Evolutionary conservation across 1,140 invertebrate genomes (phyloP), one percentile per base, ranked within the genome.

Genomic region (Microplitis mediator): DNA sequence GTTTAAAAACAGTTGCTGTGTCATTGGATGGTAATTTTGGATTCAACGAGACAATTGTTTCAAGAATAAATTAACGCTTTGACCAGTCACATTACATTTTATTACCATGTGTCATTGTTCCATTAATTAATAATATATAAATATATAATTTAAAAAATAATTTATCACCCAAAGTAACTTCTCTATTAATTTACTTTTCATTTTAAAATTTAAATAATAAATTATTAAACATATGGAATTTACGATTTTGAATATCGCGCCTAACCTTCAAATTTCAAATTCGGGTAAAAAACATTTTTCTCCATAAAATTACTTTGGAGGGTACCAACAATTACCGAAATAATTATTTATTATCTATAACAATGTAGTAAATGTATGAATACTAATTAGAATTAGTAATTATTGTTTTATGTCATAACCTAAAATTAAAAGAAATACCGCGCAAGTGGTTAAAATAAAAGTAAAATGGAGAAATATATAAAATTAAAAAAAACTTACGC

Each of bases 21-120:
- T 80, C 81, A 85, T 83, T 84, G 77, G 80, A 84, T 82, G 78
- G 71, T 81, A 82, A 85, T 84, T 77, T 75, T 66, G 69, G 34
- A 52, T 73, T 76, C 65, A 74, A 62, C 50, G 58, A 60, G 72
- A 71, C 70, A 75, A 78, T 75, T 64, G 50, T 62, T 13, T 45
- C 39, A 34, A 54, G 78, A 74, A 82, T 85, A 77, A 75, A 84
- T 84, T 80, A 83, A 70, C 35, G 36, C 35, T 50, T 36, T 69
- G 61, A 68, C 52, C 39, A 16, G 11, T 23, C 8, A 66, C 35
- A 72, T 32, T 51, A 64, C 64, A 36, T 62, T 60, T 14, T 11
- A 32, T 34, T n/a, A 62, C 65, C 56, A 69, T 9, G 45, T 32
- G n/a, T 45, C 65, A 32, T 23, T 60, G 32, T 31, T 45, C 39